Percentiles rank a stretch among this genome's conserved stretches.
Conservation (phyloP, 2,888 invertebrate species). For the Oxytorus armatus region DNA sequence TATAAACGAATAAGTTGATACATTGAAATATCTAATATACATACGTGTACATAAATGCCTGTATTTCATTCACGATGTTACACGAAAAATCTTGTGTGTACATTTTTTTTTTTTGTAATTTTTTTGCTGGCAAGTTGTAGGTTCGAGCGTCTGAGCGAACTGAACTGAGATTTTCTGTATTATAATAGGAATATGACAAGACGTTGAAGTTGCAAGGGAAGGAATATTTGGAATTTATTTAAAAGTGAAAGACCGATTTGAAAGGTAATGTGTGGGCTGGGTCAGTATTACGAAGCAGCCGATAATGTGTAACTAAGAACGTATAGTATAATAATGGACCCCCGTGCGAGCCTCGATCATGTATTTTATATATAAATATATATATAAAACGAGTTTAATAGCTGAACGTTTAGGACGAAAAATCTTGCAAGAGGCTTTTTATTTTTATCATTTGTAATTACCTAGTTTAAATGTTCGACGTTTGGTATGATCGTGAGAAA, state of each 20-base stretch:
- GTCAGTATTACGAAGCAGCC: constrained; percentile 73
- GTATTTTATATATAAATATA: constrained; percentile 83
- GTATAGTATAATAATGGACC: constrained; percentile 77
- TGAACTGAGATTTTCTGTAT: constrained; percentile 79
- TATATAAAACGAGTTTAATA: constrained; percentile 78
- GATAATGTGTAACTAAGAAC: constrained; percentile 69
- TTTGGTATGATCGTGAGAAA: constrained; percentile 81
- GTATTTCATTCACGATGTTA: constrained; percentile 81
- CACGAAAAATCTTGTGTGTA: constrained; percentile 76
- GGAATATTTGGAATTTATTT: constrained; percentile 81
- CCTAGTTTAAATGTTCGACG: constrained; percentile 81
- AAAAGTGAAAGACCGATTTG: constrained; percentile 73
- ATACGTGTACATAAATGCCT: constrained; percentile 81
- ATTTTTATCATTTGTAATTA: constrained; percentile 83
- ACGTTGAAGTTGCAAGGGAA: constrained; percentile 81
- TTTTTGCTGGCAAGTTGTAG: constrained; percentile 72
- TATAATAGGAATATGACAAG: constrained; percentile 81
- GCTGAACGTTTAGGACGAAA: constrained; percentile 78
- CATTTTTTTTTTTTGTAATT: constrained; percentile 69
- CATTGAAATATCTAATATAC: constrained; percentile 77
- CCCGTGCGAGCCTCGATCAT: constrained; percentile 82
- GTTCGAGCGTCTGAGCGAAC: constrained; percentile 76
- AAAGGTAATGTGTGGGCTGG: constrained; percentile 66
- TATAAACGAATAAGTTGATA: constrained; percentile 67
- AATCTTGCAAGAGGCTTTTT: constrained; percentile 82